These are phyloP conservation scores for Zingel zingel DNA, from an alignment of 2,113 vertebrate species.

Conservation along the genomic window DNA sequence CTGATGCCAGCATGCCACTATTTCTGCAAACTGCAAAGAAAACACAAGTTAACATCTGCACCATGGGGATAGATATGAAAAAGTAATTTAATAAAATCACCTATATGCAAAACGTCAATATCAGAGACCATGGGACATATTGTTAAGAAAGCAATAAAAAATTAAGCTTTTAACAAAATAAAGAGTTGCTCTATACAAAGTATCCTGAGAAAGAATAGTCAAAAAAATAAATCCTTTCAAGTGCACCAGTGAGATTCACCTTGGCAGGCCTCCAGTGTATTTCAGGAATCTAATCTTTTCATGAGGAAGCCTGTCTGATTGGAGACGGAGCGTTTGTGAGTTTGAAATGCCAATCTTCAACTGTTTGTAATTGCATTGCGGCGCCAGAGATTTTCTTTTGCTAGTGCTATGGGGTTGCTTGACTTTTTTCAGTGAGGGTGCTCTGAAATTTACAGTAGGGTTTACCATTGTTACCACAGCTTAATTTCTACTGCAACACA, in stretches of 20 bases:
- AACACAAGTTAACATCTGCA: background rate
- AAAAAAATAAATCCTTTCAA: slow-evolving; percentile 19
- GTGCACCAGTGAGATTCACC: slow-evolving; percentile 11
- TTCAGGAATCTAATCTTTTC: slow-evolving; percentile 38
- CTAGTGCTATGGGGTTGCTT: too few species aligned
- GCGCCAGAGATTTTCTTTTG: too few species aligned
- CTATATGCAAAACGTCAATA: slow-evolving; percentile 5
- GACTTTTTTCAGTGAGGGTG: too few species aligned
- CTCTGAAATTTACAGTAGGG: too few species aligned
- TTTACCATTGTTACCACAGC: too few species aligned
- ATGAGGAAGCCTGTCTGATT: slow-evolving; percentile 9
- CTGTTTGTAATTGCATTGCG: slow-evolving; percentile 33
- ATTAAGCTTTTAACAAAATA: slow-evolving; percentile 6
- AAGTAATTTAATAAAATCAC: slow-evolving; percentile 22
- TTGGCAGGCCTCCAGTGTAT: background rate
- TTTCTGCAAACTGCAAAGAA: slow-evolving; percentile 16
- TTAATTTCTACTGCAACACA: too few species aligned
- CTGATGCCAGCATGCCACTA: background rate
- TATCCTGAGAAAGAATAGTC: slow-evolving; percentile 5
- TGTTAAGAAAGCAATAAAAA: slow-evolving; percentile 19
- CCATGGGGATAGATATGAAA: slow-evolving; percentile 2
- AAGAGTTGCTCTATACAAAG: slow-evolving; percentile 19
- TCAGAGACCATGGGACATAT: slow-evolving; percentile 1
- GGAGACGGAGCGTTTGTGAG: background rate
- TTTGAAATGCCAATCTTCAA: slow-evolving; percentile 47